phyloP scores from a whole-genome alignment of 2,797 vertebrate genomes.

The Sardinella longiceps region DNA sequence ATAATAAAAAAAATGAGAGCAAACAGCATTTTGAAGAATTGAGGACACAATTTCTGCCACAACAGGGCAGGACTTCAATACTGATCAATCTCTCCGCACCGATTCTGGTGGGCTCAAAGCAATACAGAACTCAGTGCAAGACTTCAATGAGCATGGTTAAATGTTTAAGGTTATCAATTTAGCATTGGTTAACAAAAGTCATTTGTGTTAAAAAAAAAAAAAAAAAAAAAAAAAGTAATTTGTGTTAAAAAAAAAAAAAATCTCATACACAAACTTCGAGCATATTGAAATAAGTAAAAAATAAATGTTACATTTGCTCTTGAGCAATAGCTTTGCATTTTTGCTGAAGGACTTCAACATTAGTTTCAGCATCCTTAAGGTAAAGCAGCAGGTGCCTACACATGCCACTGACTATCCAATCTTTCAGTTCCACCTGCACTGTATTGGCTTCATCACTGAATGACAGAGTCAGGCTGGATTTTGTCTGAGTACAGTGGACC shows the following conservation, averaged over 20 bases:
- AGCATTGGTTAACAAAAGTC: too few relatives aligned
- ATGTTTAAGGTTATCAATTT: too few relatives aligned
- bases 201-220: too few relatives aligned
- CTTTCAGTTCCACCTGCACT: neutral
- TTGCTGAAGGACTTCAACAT: neutral
- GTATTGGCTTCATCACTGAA: neutral
- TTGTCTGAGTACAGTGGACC: neutral
- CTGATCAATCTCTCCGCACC: too few relatives aligned
- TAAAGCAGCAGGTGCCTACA: neutral
- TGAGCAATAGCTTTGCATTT: neutral
- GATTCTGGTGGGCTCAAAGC: too few relatives aligned
- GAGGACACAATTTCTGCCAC: too few relatives aligned
- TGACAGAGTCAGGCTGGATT: neutral
- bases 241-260: neutral
- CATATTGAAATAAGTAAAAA: neutral
- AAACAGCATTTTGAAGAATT: too few relatives aligned
- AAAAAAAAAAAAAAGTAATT: too few relatives aligned
- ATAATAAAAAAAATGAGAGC: too few relatives aligned
- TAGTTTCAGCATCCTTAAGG: neutral
- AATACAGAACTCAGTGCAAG: too few relatives aligned
- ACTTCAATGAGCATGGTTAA: too few relatives aligned
- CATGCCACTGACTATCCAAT: neutral
- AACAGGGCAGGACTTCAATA: too few relatives aligned
- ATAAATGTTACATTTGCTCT: neutral
- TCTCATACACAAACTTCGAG: neutral